These are phyloP conservation scores for Actinia tenebrosa DNA, from an alignment of 64 coral and sea anemone species.

Conservation along the genomic window DNA sequence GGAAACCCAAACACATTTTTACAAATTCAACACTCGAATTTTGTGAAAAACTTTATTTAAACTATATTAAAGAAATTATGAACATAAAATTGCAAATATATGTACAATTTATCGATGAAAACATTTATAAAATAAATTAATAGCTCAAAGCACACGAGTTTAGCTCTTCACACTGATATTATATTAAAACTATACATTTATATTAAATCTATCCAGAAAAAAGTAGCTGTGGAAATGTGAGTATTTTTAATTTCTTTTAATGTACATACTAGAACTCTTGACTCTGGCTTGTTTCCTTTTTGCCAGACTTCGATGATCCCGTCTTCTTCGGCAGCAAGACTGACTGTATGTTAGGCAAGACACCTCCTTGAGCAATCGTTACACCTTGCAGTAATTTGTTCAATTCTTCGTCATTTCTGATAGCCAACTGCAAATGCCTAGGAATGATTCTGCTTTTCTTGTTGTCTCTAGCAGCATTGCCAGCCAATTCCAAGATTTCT, in stretches of 20 bases:
- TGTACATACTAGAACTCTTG: conserved; percentile 54
- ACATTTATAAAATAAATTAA: neutral
- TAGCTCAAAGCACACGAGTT: neutral
- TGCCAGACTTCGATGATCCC: conserved; percentile 26
- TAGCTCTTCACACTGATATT: neutral
- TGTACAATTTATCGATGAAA: neutral
- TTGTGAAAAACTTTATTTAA: neutral
- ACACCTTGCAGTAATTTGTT: conserved; percentile 60
- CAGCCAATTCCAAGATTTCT: conserved; percentile 72
- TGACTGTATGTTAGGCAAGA: conserved; percentile 69
- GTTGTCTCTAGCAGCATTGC: conserved; percentile 76
- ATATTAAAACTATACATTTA: neutral
- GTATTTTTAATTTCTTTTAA: neutral
- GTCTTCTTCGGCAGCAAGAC: conserved; percentile 71
- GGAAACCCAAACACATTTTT: neutral
- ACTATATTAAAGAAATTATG: neutral
- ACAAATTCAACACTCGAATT: neutral
- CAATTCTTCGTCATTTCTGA: conserved; percentile 77
- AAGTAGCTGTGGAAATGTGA: neutral
- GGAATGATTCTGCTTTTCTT: conserved; percentile 75
- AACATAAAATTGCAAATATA: neutral
- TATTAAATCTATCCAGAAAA: neutral
- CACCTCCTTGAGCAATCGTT: conserved; percentile 69
- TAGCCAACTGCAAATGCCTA: conserved; percentile 68
- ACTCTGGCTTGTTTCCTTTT: conserved; percentile 52